Base-by-base conservation (phyloP, 2,113 vertebrate genomes). In the Periophthalmodon schlosseri region DNA sequence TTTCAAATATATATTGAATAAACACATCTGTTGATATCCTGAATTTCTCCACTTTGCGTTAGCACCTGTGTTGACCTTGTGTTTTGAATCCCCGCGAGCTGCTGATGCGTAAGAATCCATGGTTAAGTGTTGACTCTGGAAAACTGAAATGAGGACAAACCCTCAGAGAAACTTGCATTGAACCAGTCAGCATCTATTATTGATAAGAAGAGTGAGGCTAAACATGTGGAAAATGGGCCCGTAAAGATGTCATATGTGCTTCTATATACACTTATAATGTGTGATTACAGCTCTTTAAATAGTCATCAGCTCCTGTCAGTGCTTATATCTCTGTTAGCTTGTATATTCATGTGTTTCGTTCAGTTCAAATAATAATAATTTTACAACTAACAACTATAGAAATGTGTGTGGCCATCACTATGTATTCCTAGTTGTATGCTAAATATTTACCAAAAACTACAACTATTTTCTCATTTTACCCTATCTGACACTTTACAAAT, bases 121-220 rank as follows among this genome's bases (percentile, higher is more conserved):
- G 6, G 56, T 13, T 11, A 60, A 3, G 34, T 39, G 63, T 65
- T 9, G 61, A 64, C 61, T 36, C 15, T 36, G 28, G n/a, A 1
- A 36, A 11, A 39, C 14, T 36, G 33, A 65, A 65, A 65, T 12
- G 15, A 65, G 63, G 33, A 20, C 63, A 39, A 20, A 18, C 14
- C 34, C 63, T 12, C 18, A 8, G 33, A 65, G 34, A 65, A 0
- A 16, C 16, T 39, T 36, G 39, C 33, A 64, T 64, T n/a, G 33
- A 65, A 65, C 34, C n/a, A n/a, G 63, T 65, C 63, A 20, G 63
- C 63, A 39, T 39, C 34, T 16, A 39, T 65, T 39, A 65, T 65
- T 39, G 63, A 65, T 39, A 39, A 12, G 33, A 36, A n/a, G 0
- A 12, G 63, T 8, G 5, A 15, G 33, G 0, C 18, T 18, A 65